Evolutionary conservation across 1,140 invertebrate species (phyloP), one percentile per base, ranked within the genome.

Genomic region (Arctopsyche grandis): DNA sequence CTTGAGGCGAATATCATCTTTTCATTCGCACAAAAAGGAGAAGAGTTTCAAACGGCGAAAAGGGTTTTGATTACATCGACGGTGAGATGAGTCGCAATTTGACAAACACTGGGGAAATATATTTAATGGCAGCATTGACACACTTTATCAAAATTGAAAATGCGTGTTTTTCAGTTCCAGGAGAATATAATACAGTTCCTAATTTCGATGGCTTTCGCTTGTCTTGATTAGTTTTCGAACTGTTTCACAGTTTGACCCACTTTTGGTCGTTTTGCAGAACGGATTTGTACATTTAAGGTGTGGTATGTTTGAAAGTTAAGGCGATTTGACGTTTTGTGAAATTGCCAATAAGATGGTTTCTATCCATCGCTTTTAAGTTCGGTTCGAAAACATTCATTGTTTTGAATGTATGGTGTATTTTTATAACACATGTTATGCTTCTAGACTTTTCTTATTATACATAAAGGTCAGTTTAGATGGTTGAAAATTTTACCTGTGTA

Each of bases 51-150:
- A 19, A 19, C 21, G 7, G 16, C 14, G 14, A 19, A 60, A 60
- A 21, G 56, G 56, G 14, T n/a, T 60, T 60, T 60, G 56, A 60
- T 60, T 21, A 21, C 21, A 60, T 60, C 56, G 56, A n/a, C 48
- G 48, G 29, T 10, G 29, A 21, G 56, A 60, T 60, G 56, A 21
- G 9, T 16, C 7, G 21, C n/a, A 60, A 60, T 60, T 60, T 60
- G 56, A 7, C 29, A 38, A 38, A 38, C 29, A 38, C 29, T 38
- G 29, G 29, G 1, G 7, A 38, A 4, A 38, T 38, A 38, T 7
- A 38, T n/a, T n/a, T n/a, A n/a, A n/a, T n/a, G n/a, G n/a, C n/a
- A n/a, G n/a, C 7, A 38, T 38, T 1, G 7, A 38, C 29, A 4
- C 7, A 4, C 29, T 38, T 38, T 38, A 38, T 38, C 29, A 38